Conservation (phyloP, 92 coral and sea anemone species). For the Zoanthus gigantus region DNA sequence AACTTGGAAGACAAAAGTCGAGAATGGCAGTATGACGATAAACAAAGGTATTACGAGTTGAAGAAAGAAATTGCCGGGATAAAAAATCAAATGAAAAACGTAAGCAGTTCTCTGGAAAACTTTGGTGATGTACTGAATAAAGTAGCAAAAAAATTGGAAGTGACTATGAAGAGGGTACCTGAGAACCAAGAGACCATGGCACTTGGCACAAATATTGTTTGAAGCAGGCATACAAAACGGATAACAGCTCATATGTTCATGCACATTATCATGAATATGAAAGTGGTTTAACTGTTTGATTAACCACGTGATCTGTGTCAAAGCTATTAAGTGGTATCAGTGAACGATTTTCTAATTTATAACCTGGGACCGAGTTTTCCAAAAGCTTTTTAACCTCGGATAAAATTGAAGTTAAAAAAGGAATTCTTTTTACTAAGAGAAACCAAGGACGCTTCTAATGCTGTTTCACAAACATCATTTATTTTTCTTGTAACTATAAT, state of each 20-base stretch:
- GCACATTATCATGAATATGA: not conserved
- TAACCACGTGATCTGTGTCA: not conserved
- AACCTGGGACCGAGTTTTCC: too few species aligned
- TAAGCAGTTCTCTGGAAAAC: not conserved
- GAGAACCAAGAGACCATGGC: not conserved
- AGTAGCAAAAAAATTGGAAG: constrained; percentile 11
- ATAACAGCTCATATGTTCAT: not conserved
- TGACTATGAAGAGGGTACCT: not conserved
- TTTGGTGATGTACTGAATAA: constrained; percentile 25
- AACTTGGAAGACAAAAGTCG: constrained; percentile 30
- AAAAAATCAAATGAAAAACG: constrained; percentile 9
- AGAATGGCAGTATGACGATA: not conserved
- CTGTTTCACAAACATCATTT: too few species aligned
- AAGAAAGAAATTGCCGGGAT: constrained; percentile 11
- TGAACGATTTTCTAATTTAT: too few species aligned
- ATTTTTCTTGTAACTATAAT: too few species aligned
- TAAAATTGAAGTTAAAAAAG: too few species aligned
- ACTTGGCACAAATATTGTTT: not conserved
- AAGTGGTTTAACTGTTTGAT: not conserved
- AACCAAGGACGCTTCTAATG: too few species aligned
- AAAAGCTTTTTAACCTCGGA: too few species aligned
- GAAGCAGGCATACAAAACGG: not conserved
- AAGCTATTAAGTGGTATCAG: too few species aligned
- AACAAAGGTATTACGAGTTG: constrained; percentile 3
- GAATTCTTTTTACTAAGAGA: too few species aligned